Conservation (phyloP, 2,888 invertebrate genomes). For the Heliconius charithonia region DNA sequence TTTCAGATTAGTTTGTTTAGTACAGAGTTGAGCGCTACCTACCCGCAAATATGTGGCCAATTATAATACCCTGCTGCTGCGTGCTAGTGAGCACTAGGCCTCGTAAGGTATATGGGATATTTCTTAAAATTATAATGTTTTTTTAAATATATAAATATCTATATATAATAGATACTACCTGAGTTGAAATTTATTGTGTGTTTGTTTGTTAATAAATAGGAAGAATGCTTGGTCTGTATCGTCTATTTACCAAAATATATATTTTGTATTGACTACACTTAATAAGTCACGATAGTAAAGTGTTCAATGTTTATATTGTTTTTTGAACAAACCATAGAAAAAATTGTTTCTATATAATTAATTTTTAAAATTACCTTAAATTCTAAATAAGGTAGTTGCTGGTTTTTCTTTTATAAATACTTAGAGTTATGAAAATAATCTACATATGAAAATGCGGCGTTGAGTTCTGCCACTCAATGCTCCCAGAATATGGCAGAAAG, state of each 20-base stretch:
- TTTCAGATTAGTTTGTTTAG: slow-evolving; percentile 82
- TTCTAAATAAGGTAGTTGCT: neutral
- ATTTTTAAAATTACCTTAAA: neutral
- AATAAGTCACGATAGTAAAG: too few relatives aligned
- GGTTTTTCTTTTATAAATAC: neutral
- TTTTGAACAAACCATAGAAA: neutral
- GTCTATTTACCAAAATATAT: too few relatives aligned
- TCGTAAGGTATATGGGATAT: neutral
- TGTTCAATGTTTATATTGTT: too few relatives aligned
- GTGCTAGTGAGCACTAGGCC: neutral
- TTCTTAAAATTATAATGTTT: neutral
- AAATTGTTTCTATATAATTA: neutral
- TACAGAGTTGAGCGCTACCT: slow-evolving; percentile 62
- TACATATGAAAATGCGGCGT: neutral
- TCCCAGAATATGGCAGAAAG: too few relatives aligned
- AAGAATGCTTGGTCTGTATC: too few relatives aligned
- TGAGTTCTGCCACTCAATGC: too few relatives aligned
- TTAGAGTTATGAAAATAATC: neutral
- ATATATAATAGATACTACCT: neutral
- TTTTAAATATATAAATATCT: neutral
- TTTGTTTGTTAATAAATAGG: too few relatives aligned
- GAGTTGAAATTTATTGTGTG: too few relatives aligned
- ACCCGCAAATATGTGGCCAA: slow-evolving; percentile 75
- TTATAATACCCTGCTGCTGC: slow-evolving; percentile 57
- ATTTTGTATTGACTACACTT: too few relatives aligned